phyloP scores from a whole-genome alignment of 2,888 invertebrate genomes.

The Pachycephus smyrnensis region DNA sequence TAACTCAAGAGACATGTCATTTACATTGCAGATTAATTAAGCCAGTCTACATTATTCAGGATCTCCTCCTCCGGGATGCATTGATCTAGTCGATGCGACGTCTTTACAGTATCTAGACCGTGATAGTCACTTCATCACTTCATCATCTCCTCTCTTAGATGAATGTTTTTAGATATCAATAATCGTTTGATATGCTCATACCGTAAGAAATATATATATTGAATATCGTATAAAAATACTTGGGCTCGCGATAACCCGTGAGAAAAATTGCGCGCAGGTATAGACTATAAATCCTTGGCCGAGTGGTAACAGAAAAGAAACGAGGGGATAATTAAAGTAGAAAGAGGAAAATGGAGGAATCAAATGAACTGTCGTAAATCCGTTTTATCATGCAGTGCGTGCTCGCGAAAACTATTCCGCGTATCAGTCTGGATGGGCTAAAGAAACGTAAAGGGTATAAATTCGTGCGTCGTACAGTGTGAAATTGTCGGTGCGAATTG shows the following conservation, averaged over 20 bases:
- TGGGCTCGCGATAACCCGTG: not conserved
- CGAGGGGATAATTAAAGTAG: not conserved
- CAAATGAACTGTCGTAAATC: not conserved
- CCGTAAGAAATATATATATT: not conserved
- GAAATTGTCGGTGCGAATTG: constrained; percentile 11
- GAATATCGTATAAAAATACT: not conserved
- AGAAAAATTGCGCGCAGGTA: not conserved
- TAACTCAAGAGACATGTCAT: not conserved
- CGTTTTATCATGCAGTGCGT: not conserved
- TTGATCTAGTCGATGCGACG: not conserved
- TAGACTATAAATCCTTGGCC: not conserved
- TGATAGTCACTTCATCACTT: not conserved
- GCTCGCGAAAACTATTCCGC: not conserved
- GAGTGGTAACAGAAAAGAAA: not conserved
- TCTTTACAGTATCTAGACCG: not conserved
- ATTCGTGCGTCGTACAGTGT: not conserved
- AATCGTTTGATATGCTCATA: not conserved
- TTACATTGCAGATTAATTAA: not conserved
- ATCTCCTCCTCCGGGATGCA: not conserved
- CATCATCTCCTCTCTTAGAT: not conserved
- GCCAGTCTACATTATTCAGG: not conserved
- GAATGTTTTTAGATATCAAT: not conserved
- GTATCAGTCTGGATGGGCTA: not conserved
- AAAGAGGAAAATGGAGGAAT: not conserved
- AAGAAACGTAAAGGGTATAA: not conserved